Evolutionary conservation across 2,888 invertebrate species (phyloP), one percentile per base, ranked within the genome.

Genomic region (Drosophila prostipennis): DNA sequence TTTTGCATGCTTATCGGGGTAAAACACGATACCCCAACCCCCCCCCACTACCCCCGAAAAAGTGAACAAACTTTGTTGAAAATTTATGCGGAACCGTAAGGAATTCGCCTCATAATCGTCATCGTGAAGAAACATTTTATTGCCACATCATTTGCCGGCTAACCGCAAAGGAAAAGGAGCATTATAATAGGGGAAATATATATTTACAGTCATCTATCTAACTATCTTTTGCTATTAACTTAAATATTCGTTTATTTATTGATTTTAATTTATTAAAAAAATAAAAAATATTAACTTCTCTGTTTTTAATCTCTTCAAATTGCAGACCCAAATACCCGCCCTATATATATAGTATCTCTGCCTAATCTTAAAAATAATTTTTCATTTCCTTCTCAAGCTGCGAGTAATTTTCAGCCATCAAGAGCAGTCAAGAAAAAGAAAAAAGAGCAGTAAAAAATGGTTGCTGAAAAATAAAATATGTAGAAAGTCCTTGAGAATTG

Each of bases 21-120:
- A 65, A 60, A 64, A 70, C 79, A 85, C 69, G 65, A 69, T 45
- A 26, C 51, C 43, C 64, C 45, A 8, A 52, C 6, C 43, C 43
- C 39, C 32, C 2, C 11, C 13, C 10, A 7, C 45, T 19, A 19
- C 19, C 19, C 4, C 6, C 26, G 2, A 40, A 3, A n/a, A 63
- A 46, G 11, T 10, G 64, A 63, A 43, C n/a, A 36, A 64, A 64
- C 48, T 69, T 71, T 52, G 63, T 70, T 72, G 67, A 70, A 80
- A 84, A 80, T 79, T 72, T 78, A 84, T 79, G 81, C 73, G 73
- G 54, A 56, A 51, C 67, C 71, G 36, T 42, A 68, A 68, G 49
- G 65, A 85, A 82, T 81, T 78, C 72, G 85, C 72, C 74, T 59
- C 73, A 82, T 82, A 86, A 85, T 87, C 81, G 74, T 74, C 87